Percentiles rank a stretch among this genome's conserved stretches.
These are phyloP conservation scores for Schizothorax lantsangensis DNA, from an alignment of 2,797 vertebrate species.

Conservation along the genomic window DNA sequence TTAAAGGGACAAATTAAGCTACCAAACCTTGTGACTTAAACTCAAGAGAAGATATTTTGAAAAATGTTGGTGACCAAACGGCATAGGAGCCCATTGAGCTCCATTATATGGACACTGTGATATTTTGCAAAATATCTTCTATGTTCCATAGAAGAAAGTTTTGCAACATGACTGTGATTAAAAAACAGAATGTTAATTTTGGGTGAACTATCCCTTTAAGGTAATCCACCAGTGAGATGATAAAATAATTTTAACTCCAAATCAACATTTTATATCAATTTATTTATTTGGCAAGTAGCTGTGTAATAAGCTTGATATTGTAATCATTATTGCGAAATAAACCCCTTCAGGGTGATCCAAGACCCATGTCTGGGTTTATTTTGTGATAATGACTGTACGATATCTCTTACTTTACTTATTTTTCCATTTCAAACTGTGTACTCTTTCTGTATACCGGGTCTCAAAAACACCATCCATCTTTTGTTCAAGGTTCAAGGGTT, in stretches of 20 bases:
- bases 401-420: slow-evolving; percentile 9
- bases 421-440: slow-evolving; percentile 1
- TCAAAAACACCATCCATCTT: not conserved
- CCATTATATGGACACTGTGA: not conserved
- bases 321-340: not conserved
- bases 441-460: not conserved
- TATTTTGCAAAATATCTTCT: not conserved
- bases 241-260: not conserved
- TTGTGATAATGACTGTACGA: not conserved
- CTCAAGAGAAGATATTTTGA: not conserved
- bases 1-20: no score
- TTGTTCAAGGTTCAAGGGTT: no score
- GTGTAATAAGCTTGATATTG: not conserved
- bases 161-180: not conserved
- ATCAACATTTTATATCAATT: not conserved
- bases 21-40: not conserved
- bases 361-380: not conserved
- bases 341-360: not conserved
- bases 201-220: not conserved
- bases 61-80: not conserved
- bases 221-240: not conserved
- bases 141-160: not conserved
- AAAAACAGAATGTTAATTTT: not conserved
- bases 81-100: not conserved
- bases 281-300: not conserved